Base-by-base conservation (phyloP, 2,888 invertebrate species). In the Apamea anceps region DNA sequence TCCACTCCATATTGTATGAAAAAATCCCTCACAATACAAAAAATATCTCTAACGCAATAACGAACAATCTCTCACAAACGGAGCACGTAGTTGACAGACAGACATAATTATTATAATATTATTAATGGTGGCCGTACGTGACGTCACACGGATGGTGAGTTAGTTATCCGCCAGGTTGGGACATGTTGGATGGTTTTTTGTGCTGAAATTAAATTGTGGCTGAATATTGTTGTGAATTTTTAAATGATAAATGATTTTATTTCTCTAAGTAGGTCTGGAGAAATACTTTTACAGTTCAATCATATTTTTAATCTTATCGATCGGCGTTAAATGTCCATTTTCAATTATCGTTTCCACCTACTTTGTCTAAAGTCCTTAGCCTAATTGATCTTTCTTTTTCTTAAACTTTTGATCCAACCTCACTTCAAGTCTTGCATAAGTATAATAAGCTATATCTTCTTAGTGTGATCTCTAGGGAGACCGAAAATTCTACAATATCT, bases 91-190 rank as follows among this genome's bases (percentile, higher is more conserved):
- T 63, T 79, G 79, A 89, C 77, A 78, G 79, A 67, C 81, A 72
- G 77, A 75, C 88, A 75, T 79, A 85, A 87, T 89, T 87, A 85
- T 82, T 82, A 85, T 79, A 88, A 77, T 87, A 81, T 82, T 85
- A 82, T 87, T 82, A 85, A 85, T 71, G 77, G 74, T 25, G n/a
- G 42, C 42, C 45, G 76, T 10, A 68, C 83, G 83, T 86, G 88
- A 88, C 88, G 83, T 86, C 83, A 88, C 79, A 76, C n/a, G 13
- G 60, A 37, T 62, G 67, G 45, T 72, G n/a, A 88, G 63, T 72
- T 70, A 84, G 73, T 72, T 73, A 80, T 54, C 60, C 45, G 48
- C 28, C 66, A 60, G 72, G 65, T 75, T 87, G 74, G 45, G 37
- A 32, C 18, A 28, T n/a, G 57, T 37, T 10, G 15, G 48, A 32